Percentiles rank a stretch among this genome's conserved stretches.
Evolutionary conservation across 2,113 vertebrate genomes (phyloP).

Genomic region (Tragelaphus scriptus): DNA sequence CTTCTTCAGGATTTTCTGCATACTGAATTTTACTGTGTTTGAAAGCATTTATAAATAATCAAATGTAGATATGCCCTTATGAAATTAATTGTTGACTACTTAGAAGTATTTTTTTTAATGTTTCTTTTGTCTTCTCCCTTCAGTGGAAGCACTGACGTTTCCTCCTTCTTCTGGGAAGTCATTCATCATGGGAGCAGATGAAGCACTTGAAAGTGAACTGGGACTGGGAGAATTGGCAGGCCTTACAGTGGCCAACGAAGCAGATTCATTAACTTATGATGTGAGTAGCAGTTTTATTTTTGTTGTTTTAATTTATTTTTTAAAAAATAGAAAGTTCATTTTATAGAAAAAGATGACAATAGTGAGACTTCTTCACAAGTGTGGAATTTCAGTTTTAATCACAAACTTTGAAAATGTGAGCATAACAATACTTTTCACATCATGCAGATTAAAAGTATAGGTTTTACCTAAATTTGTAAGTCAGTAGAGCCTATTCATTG

Average conservation of each 20-base stretch:
- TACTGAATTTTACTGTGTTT: conserved; percentile 19
- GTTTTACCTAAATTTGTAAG: neutral
- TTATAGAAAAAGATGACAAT: conserved; percentile 12
- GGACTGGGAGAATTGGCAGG: conserved; percentile 97
- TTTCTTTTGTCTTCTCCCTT: conserved; percentile 51
- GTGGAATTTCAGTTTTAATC: conserved; percentile 19
- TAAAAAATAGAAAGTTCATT: neutral
- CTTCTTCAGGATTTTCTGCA: conserved; percentile 7
- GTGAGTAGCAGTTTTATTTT: conserved; percentile 83
- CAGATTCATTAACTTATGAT: conserved; percentile 93
- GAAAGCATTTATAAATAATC: conserved; percentile 16
- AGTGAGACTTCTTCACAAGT: neutral
- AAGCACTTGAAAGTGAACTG: conserved; percentile 94
- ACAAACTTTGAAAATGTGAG: neutral
- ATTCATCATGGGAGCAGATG: conserved; percentile 96
- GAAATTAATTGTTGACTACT: neutral
- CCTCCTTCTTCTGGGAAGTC: conserved; percentile 96
- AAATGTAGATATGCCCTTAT: neutral
- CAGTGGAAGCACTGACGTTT: conserved; percentile 96
- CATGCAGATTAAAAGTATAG: neutral
- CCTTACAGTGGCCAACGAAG: conserved; percentile 98
- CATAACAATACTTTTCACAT: neutral
- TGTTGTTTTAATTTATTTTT: neutral
- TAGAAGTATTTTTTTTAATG: neutral
- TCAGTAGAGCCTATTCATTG: neutral